Conservation (phyloP, 1,140 invertebrate species). For the Pseudomyrmex gracilis region DNA sequence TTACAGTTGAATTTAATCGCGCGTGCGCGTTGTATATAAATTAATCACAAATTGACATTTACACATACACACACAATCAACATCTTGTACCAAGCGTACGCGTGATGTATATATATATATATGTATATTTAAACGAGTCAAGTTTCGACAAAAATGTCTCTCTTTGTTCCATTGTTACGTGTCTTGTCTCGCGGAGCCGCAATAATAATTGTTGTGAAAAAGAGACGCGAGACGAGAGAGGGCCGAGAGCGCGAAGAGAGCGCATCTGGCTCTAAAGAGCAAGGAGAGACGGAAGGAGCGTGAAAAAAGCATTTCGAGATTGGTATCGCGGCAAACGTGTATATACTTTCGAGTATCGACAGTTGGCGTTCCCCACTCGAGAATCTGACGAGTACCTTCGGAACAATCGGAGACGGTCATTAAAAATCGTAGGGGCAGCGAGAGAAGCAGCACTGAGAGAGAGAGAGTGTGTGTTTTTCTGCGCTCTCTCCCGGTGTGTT, state of each 20-base stretch:
- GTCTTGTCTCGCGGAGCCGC: background rate
- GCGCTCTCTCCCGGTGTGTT: background rate
- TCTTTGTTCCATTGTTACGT: background rate
- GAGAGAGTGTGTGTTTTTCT: too few relatives aligned
- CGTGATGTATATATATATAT: slow-evolving; percentile 4
- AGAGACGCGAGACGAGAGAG: background rate
- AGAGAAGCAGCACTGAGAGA: slow-evolving; percentile 33
- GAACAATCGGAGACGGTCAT: slow-evolving; percentile 73
- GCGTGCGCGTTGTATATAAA: background rate
- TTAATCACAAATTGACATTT: background rate
- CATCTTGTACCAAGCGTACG: too few relatives aligned
- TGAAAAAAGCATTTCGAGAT: slow-evolving; percentile 50
- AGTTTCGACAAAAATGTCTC: slow-evolving; percentile 35
- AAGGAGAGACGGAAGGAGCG: background rate
- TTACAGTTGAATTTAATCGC: too few relatives aligned
- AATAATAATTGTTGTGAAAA: slow-evolving; percentile 46
- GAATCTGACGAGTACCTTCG: slow-evolving; percentile 71
- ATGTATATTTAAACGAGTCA: slow-evolving; percentile 21
- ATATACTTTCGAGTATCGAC: slow-evolving; percentile 81
- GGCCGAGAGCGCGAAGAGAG: background rate
- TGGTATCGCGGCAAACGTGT: slow-evolving; percentile 48
- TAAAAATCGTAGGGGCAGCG: slow-evolving; percentile 66
- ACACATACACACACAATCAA: background rate
- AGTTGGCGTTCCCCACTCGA: slow-evolving; percentile 84
- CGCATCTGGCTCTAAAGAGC: slow-evolving; percentile 49